These are phyloP conservation scores for Sinodicranocentrus sp. DNA, from an alignment of 2,888 invertebrate species.

Conservation along the genomic window DNA sequence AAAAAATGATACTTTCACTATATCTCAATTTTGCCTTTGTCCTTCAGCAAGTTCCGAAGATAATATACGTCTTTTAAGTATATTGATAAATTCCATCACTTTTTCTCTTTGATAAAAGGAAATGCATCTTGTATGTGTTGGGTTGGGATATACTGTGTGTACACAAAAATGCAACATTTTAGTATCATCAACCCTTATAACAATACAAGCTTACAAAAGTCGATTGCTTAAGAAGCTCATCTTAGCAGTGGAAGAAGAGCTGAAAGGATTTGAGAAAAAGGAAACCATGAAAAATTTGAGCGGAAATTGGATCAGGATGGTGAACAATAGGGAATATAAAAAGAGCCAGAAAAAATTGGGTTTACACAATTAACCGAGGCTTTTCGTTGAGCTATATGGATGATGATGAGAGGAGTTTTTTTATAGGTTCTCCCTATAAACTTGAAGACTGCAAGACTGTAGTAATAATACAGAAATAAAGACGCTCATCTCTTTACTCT, in stretches of 20 bases:
- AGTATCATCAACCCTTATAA: not conserved
- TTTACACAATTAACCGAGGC: slow-evolving; percentile 40
- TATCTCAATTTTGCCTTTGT: slow-evolving; percentile 2
- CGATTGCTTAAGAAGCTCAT: not conserved
- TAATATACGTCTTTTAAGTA: not conserved
- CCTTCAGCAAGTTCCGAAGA: not conserved
- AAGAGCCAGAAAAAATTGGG: slow-evolving; percentile 28
- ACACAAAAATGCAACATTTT: too few species aligned
- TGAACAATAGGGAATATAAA: slow-evolving; percentile 22
- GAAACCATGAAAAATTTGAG: slow-evolving; percentile 37
- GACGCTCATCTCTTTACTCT: not conserved
- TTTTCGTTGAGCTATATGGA: not conserved
- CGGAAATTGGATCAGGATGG: slow-evolving; percentile 45
- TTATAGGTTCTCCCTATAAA: not conserved
- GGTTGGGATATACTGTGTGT: too few species aligned
- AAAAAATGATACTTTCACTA: not conserved
- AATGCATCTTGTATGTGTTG: too few species aligned
- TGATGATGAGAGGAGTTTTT: too few species aligned
- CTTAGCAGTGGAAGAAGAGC: not conserved
- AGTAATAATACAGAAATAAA: too few species aligned
- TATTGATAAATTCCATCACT: too few species aligned
- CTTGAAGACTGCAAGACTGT: not conserved
- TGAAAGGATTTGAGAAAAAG: slow-evolving; percentile 8
- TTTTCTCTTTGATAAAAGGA: too few species aligned
- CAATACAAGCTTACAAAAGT: not conserved